phyloP scores from a whole-genome alignment of 2,113 vertebrate species.

The Oryzias javanicus region DNA sequence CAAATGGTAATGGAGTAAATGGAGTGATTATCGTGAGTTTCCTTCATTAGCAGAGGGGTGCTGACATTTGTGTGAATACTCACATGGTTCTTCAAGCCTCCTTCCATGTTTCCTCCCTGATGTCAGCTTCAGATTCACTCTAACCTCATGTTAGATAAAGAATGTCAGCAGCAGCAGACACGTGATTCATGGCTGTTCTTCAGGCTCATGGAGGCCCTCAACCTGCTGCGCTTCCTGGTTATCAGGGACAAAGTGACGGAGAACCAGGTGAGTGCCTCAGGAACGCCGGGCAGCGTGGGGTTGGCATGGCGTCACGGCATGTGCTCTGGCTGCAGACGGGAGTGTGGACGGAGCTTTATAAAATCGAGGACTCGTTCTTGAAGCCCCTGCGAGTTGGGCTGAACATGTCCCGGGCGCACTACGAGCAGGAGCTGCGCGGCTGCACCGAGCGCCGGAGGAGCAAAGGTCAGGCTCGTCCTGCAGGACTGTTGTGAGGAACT shows the following conservation, averaged over 20 bases:
- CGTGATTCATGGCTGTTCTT: not conserved
- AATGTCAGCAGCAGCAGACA: no score
- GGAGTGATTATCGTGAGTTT: no score
- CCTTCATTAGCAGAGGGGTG: no score
- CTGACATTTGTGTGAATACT: no score
- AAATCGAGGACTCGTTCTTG: constrained; percentile 85
- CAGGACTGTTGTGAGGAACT: no score
- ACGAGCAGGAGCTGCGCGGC: constrained; percentile 89
- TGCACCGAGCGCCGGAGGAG: constrained; percentile 73
- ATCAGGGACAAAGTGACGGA: constrained; percentile 90
- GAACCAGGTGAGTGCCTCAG: constrained; percentile 79
- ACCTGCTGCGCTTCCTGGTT: constrained; percentile 91
- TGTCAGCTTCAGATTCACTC: no score
- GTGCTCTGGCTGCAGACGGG: constrained; percentile 78
- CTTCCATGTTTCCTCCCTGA: no score
- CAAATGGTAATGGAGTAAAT: no score
- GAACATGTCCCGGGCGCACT: constrained; percentile 96
- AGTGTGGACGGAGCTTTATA: constrained; percentile 87
- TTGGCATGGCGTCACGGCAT: not conserved
- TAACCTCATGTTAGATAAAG: no score
- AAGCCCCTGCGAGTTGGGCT: constrained; percentile 89
- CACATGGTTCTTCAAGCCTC: no score
- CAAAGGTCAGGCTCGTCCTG: constrained; percentile 57
- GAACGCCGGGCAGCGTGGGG: not conserved
- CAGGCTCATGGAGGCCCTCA: constrained; percentile 95